Evolutionary conservation across 2,888 invertebrate genomes (phyloP).

Genomic region (Nomada ruficornis): DNA sequence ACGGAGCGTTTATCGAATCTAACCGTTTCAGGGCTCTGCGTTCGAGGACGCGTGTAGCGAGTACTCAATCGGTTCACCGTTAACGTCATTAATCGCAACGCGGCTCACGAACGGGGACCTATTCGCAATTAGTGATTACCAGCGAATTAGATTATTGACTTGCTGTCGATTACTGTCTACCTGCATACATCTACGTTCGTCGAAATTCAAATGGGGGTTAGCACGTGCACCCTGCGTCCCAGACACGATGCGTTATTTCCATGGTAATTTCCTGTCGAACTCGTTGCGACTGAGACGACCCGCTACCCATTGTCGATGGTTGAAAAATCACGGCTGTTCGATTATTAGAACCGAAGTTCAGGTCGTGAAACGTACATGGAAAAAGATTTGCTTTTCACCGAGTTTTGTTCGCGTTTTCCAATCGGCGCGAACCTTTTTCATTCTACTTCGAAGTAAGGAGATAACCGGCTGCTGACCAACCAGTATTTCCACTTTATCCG

Average conservation of each 20-base stretch:
- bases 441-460: constrained; percentile 6
- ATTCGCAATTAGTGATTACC: constrained; percentile 52
- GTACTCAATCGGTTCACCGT: constrained; percentile 18
- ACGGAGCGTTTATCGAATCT: constrained; percentile 24
- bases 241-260: background rate
- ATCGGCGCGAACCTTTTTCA: background rate
- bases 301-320: too few species aligned
- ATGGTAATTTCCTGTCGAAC: background rate
- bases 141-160: constrained; percentile 62
- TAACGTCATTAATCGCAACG: constrained; percentile 39
- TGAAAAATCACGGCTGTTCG: background rate
- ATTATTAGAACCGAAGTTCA: background rate
- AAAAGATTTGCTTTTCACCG: background rate
- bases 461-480: constrained; percentile 25
- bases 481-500: constrained; percentile 32
- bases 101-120: constrained; percentile 39
- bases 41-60: constrained; percentile 13
- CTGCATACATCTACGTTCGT: background rate
- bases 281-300: background rate
- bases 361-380: background rate
- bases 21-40: background rate
- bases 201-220: constrained; percentile 51
- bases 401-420: background rate
- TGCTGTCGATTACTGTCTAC: constrained; percentile 15
- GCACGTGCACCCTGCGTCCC: background rate